phyloP scores from a whole-genome alignment of 2,113 vertebrate species.

The Clarias magur region DNA sequence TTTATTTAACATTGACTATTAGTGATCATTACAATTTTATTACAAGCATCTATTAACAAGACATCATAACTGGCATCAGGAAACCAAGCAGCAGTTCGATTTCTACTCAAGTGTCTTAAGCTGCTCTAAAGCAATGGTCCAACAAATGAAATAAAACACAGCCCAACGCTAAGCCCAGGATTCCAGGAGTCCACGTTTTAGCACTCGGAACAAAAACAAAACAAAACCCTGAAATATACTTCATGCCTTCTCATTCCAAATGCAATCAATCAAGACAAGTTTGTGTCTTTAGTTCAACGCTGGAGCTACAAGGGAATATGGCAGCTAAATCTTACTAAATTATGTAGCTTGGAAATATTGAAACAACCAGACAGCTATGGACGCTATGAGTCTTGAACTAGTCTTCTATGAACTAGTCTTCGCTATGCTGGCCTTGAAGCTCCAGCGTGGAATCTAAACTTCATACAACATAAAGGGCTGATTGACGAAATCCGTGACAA shows the following conservation, averaged over 20 bases:
- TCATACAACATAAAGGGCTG: background rate
- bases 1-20: conserved; percentile 59
- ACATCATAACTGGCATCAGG: conserved; percentile 63
- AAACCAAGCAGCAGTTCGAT: conserved; percentile 51
- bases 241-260: background rate
- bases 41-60: conserved; percentile 65
- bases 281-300: background rate
- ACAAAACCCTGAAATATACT: background rate
- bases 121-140: conserved; percentile 58
- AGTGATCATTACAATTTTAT: conserved; percentile 69
- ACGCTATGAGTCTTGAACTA: background rate
- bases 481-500: background rate
- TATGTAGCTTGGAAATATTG: background rate
- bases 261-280: background rate
- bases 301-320: background rate
- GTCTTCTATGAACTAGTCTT: background rate
- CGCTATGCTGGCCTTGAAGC: background rate
- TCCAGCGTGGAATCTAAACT: too few species aligned
- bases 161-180: conserved; percentile 49
- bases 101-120: conserved; percentile 55
- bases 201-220: background rate
- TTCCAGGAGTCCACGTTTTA: conserved; percentile 37
- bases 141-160: conserved; percentile 40
- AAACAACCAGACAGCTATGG: background rate
- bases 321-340: background rate